Evolutionary conservation across 2,113 vertebrate genomes (phyloP), one percentile per base, ranked within the genome.

Genomic region (Romanogobio albipinnatus): DNA sequence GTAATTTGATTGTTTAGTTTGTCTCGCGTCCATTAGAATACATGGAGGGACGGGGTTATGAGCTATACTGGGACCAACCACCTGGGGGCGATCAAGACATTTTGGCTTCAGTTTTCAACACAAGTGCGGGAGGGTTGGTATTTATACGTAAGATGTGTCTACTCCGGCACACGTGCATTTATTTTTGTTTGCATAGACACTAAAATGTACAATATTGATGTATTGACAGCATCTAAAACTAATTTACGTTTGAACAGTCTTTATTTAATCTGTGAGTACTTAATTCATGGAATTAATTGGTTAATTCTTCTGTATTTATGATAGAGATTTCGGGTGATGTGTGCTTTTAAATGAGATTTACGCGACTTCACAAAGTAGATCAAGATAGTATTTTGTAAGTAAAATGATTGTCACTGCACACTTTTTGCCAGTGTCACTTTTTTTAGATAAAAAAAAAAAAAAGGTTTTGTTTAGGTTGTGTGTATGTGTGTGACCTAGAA

Each of bases 401-500:
- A 14, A 62, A 62, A 13, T 14, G 26, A 29, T 62, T 29, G 61
- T 29, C 61, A 29, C 24, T 26, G 9, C 26, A 26, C 10, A 13
- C 4, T 13, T 61, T 61, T 13, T 26, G 5, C 7, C 7, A 2
- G 53, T 22, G 19, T 15, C 0, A 19, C 19, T 19, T 19, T 17
- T 22, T 19, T 8, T 56, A 56, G 19, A 19, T 15, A 26, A 33
- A 33, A 33, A 33, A 39, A 39, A 39, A 36, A 64, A 62, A 62
- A n/a, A 26, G 10, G 10, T 62, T 62, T 62, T 62, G 10, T 61
- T 26, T 5, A 26, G n/a, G n/a, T 61, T 61, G 29, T 83, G 9
- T 76, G 68, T 68, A 15, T 80, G 61, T 87, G 7, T 56, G 6
- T 89, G 85, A 24, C 33, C 76, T 82, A 84, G 29, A 29, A 1